Base-by-base conservation (phyloP, 1,140 invertebrate genomes). In the Heliconius hermathena region DNA sequence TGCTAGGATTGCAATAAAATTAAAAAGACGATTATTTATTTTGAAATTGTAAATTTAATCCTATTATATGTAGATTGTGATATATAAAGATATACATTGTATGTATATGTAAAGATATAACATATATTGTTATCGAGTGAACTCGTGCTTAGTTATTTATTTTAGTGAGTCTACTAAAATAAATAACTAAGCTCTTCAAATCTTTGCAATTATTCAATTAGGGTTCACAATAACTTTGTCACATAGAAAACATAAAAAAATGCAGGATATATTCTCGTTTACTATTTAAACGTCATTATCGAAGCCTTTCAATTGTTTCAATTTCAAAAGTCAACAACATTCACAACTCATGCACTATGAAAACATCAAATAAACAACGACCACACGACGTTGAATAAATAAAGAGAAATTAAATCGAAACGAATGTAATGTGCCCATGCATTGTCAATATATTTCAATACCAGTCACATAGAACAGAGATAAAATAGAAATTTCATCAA, bases 361-460 rank as follows among this genome's bases (percentile, higher is more conserved):
- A 80, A 80, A 74, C 46, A 78, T 80, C 41, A 78, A 81, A 81
- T 73, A 77, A 74, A 79, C 70, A 77, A 9, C 52, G 29, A 71
- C 80, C 77, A 76, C 80, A 79, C 78, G 80, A 80, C 80, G 66
- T 71, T 78, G 80, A 81, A 78, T 78, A 81, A 81, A 81, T 81
- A 77, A 79, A 78, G 57, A 77, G 77, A 89, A 87, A 88, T 89
- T 86, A 85, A 89, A 89, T 87, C 76, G 72, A 77, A 77, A 75
- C 78, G 83, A 87, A 88, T 82, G 84, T 87, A 85, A 88, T 83
- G 77, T 81, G 77, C 74, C 74, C 79, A 71, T 73, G 78, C 73
- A 89, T 92, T 91, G 83, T 85, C 81, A 75, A 72, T 78, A 74
- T 82, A 89, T 90, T 84, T 91, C 92, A 92, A 92, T 91, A 91